phyloP scores from a whole-genome alignment of 2,888 invertebrate genomes.

The Ischnura elegans region DNA sequence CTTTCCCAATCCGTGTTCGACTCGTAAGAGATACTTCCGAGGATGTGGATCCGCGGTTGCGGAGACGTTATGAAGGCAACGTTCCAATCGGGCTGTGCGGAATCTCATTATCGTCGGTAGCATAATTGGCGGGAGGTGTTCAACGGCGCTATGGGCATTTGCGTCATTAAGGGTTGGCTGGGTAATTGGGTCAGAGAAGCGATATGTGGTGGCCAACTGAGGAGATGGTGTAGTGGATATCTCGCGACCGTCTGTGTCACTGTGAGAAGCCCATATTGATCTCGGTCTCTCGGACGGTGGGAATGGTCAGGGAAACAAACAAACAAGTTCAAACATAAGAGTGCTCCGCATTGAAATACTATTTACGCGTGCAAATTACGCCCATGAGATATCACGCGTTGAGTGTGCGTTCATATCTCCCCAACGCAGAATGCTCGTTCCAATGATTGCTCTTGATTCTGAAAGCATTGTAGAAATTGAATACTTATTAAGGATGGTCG shows the following conservation, averaged over 20 bases:
- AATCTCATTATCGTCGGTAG: constrained; percentile 3
- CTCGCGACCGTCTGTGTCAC: background rate
- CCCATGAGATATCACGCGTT: background rate
- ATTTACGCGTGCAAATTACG: background rate
- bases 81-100: background rate
- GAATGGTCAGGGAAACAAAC: background rate
- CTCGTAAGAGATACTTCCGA: background rate
- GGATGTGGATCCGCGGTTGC: background rate
- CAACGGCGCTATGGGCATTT: background rate
- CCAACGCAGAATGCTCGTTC: no score
- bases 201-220: background rate
- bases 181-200: background rate
- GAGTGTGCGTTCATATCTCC: no score
- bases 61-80: background rate
- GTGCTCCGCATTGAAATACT: background rate
- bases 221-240: background rate
- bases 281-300: background rate
- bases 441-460: no score
- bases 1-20: background rate
- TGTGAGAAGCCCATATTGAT: background rate
- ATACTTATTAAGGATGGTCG: no score
- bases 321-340: background rate
- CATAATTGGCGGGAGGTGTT: constrained; percentile 8
- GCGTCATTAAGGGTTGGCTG: constrained; percentile 5
- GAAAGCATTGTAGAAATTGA: no score